These are phyloP conservation scores for Tachina lurida DNA, from an alignment of 2,888 invertebrate genomes.

Conservation along the genomic window DNA sequence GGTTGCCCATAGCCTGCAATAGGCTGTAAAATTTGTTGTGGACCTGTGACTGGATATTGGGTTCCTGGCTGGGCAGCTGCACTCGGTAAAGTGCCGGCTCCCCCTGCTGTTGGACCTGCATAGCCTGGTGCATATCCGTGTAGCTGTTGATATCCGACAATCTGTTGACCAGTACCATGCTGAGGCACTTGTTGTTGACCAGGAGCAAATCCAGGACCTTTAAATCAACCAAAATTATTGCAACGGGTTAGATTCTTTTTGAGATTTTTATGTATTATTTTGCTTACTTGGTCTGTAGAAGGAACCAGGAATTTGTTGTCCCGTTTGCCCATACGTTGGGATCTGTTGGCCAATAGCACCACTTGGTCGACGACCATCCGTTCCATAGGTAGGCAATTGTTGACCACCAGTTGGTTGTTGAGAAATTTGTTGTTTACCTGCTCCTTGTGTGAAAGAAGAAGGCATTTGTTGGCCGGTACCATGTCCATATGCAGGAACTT, in stretches of 20 bases:
- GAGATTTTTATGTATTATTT: background rate
- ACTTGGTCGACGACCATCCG: conserved; percentile 40
- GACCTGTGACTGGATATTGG: conserved; percentile 42
- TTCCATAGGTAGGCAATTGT: conserved; percentile 37
- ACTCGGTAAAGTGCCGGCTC: conserved; percentile 40
- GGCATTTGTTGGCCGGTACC: conserved; percentile 45
- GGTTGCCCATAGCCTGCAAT: conserved; percentile 38
- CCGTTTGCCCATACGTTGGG: conserved; percentile 23
- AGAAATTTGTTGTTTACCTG: conserved; percentile 30
- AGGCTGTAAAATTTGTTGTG: conserved; percentile 53
- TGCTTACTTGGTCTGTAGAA: conserved; percentile 39
- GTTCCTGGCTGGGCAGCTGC: conserved; percentile 52
- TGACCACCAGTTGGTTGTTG: conserved; percentile 28
- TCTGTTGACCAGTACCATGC: conserved; percentile 62
- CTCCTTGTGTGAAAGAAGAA: conserved; percentile 19
- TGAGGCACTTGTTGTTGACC: conserved; percentile 42
- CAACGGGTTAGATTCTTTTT: background rate
- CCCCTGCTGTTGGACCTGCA: conserved; percentile 43
- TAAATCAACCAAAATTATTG: background rate
- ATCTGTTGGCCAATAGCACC: conserved; percentile 24
- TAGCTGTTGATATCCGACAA: conserved; percentile 59
- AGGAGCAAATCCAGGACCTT: conserved; percentile 63
- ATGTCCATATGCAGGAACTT: conserved; percentile 21
- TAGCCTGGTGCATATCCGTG: conserved; percentile 58
- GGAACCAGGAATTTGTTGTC: conserved; percentile 47